phyloP scores from a whole-genome alignment of 2,888 invertebrate genomes.

The Flexamia atlantica region DNA sequence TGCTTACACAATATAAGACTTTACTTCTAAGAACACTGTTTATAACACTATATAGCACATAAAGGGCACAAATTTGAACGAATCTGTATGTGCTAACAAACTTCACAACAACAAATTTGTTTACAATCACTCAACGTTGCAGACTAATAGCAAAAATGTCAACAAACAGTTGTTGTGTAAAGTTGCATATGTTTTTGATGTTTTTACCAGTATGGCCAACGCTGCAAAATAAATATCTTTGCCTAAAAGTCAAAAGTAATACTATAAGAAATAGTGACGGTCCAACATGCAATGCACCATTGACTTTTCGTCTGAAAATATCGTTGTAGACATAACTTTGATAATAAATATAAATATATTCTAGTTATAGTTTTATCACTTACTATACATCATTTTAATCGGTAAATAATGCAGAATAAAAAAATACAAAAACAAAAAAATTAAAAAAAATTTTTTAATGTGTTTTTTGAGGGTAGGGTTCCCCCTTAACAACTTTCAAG shows the following conservation, averaged over 20 bases:
- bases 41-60: too few relatives aligned
- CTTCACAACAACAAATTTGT: too few relatives aligned
- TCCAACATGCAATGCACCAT: not conserved
- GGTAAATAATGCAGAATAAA: not conserved
- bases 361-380: not conserved
- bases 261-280: constrained; percentile 5
- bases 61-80: too few relatives aligned
- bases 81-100: too few relatives aligned
- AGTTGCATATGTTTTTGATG: too few relatives aligned
- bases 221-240: constrained; percentile 4
- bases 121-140: too few relatives aligned
- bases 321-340: not conserved
- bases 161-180: too few relatives aligned
- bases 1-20: too few relatives aligned
- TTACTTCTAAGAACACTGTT: too few relatives aligned
- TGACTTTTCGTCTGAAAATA: not conserved
- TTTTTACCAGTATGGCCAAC: not conserved
- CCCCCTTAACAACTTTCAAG: too few relatives aligned
- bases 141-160: too few relatives aligned
- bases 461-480: not conserved
- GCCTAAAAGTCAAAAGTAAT: not conserved
- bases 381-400: not conserved
- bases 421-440: not conserved
- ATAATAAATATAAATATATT: constrained; percentile 1
- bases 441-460: not conserved